Evolutionary conservation across 2,888 invertebrate genomes (phyloP), one percentile per base, ranked within the genome.

Genomic region (Melanotus villosus): DNA sequence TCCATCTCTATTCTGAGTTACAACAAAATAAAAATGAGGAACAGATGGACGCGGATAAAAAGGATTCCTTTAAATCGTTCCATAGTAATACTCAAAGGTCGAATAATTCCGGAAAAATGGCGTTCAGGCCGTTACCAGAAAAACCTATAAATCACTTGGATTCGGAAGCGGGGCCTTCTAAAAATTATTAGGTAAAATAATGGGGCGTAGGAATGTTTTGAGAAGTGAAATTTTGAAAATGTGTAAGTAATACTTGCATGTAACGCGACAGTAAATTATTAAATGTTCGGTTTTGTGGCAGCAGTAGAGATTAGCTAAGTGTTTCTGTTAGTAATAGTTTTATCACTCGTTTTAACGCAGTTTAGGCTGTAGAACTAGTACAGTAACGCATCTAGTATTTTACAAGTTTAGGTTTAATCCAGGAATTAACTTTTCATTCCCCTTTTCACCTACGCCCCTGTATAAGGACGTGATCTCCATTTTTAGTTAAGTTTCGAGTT

Each of bases 121-220:
- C 90, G 23, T 89, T 91, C 77, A 86, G 92, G 73, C 92, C 92
- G n/a, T 83, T 92, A 34, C 92, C 92, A 0, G 89, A 89, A 71
- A 91, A 90, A 80, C 91, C 92, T 14, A 83, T 76, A 69, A 79
- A 77, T 21, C 65, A 60, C 30, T 72, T 71, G 30, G 74, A 76
- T 45, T 30, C 34, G 26, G 71, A 57, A 23, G 70, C 78, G 6
- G 78, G 78, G 14, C 77, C 78, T 38, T 78, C 78, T 10, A 70
- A 64, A 26, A 52, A 50, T 26, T 58, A 50, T 32, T 65, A 65
- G n/a, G 21, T 16, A 23, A 30, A 5, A 7, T 7, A 9, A 9
- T 2, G n/a, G 45, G n/a, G 23, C 23, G 45, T 45, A 23, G 47
- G 47, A 47, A 23, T 12, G 12, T 12, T 23, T 47, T 47, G 23